Evolutionary conservation across 2,888 invertebrate genomes (phyloP).

Genomic region (Lasioglossum leucozonium): DNA sequence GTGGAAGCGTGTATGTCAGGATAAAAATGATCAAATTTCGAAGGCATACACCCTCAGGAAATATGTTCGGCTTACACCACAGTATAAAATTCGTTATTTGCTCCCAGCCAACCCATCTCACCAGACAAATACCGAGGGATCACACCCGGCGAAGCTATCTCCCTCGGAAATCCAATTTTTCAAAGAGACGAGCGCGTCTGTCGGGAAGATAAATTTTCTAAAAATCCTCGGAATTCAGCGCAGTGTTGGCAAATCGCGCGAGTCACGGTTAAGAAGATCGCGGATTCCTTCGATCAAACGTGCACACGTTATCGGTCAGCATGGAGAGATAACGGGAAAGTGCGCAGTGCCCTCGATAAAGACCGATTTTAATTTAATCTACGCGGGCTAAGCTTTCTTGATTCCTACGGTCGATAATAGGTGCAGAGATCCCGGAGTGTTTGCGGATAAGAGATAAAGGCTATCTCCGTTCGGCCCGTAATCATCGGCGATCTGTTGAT

Average conservation of each 20-base stretch:
- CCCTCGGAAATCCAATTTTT: neutral
- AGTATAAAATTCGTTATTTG: conserved; percentile 11
- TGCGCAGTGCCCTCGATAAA: conserved; percentile 56
- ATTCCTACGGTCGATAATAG: conserved; percentile 67
- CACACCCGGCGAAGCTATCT: neutral
- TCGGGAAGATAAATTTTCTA: neutral
- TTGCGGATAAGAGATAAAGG: conserved; percentile 68
- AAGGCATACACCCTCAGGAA: neutral
- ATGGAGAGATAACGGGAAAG: conserved; percentile 46
- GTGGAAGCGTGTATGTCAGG: neutral
- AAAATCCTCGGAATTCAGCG: neutral
- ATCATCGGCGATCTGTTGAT: conserved; percentile 62
- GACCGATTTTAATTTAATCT: conserved; percentile 63
- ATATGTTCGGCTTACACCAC: neutral
- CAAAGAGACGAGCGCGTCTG: neutral
- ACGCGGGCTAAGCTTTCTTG: conserved; percentile 62
- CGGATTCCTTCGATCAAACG: conserved; percentile 9
- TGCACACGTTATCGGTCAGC: conserved; percentile 36
- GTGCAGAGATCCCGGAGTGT: conserved; percentile 61
- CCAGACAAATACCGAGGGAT: neutral
- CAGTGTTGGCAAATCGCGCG: neutral
- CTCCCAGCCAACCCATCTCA: neutral
- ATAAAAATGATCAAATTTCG: neutral
- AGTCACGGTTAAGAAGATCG: conserved; percentile 16
- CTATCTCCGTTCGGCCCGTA: conserved; percentile 53